Evolutionary conservation across 2,888 invertebrate species (phyloP).

Genomic region (Gibbula magus): DNA sequence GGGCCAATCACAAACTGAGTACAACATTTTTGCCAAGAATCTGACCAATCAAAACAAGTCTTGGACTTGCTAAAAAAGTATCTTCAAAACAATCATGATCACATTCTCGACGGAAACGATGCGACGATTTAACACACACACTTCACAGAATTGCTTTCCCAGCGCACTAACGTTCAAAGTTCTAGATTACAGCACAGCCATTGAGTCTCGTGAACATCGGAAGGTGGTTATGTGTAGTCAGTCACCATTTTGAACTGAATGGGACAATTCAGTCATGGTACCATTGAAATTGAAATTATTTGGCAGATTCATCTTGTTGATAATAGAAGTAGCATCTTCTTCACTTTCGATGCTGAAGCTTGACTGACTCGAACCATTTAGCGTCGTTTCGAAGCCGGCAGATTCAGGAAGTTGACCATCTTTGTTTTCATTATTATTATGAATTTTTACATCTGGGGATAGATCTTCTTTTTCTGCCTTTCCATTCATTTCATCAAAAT

Average conservation of each 20-base stretch:
- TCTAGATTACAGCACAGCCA: not conserved
- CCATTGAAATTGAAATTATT: not conserved
- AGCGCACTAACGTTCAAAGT: slow-evolving; percentile 8
- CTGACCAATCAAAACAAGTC: slow-evolving; percentile 17
- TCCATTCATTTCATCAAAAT: not conserved
- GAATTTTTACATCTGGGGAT: not conserved
- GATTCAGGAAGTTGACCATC: slow-evolving; percentile 7
- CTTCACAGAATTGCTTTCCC: slow-evolving; percentile 20
- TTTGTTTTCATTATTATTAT: not conserved
- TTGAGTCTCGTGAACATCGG: not conserved
- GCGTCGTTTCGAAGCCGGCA: not conserved
- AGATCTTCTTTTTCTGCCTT: not conserved
- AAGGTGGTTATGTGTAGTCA: not conserved
- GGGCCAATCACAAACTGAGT: slow-evolving; percentile 17
- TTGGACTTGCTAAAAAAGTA: slow-evolving; percentile 5
- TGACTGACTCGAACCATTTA: not conserved
- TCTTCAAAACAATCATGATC: not conserved
- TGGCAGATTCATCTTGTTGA: not conserved
- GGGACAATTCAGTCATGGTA: not conserved
- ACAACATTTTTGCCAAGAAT: slow-evolving; percentile 13
- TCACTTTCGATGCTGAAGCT: not conserved
- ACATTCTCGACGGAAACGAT: slow-evolving; percentile 13
- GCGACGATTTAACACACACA: not conserved
- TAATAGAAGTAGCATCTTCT: not conserved
- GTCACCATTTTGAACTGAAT: slow-evolving; percentile 9